Evolutionary conservation across 2,797 vertebrate genomes (phyloP).

Genomic region (Pantherophis alleghaniensis): DNA sequence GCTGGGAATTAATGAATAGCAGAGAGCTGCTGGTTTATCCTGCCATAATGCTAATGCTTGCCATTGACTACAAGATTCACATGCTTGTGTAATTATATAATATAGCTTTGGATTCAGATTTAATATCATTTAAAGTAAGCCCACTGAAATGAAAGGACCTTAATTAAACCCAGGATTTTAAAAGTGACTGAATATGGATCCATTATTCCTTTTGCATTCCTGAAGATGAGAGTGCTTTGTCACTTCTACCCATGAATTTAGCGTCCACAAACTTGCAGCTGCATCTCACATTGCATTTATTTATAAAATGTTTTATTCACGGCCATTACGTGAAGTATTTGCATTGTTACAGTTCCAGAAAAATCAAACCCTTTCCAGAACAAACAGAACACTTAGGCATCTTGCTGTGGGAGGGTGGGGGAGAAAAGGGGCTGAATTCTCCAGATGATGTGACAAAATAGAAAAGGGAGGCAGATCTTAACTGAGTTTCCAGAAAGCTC

Average conservation of each 20-base stretch:
- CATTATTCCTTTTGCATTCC: not conserved
- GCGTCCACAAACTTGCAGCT: not conserved
- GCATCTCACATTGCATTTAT: not conserved
- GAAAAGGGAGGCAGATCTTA: not conserved
- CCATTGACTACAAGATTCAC: not conserved
- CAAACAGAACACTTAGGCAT: conserved; percentile 8
- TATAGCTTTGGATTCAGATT: not conserved
- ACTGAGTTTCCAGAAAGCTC: conserved; percentile 2
- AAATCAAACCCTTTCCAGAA: conserved; percentile 15
- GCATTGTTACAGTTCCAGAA: conserved; percentile 2
- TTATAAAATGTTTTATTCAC: conserved; percentile 24
- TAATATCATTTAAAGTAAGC: not conserved
- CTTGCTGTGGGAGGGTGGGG: not conserved
- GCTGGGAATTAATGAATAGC: not conserved
- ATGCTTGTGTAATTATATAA: not conserved
- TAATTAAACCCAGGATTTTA: not conserved
- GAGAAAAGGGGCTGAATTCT: not conserved
- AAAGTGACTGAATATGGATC: not conserved
- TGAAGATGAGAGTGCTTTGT: not conserved
- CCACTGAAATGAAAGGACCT: not conserved
- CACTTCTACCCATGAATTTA: not conserved
- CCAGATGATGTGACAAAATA: conserved; percentile 11
- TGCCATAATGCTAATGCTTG: not conserved
- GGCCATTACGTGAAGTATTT: conserved; percentile 10
- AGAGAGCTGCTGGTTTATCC: not conserved